Percentiles rank a stretch among this genome's conserved stretches.
These are phyloP conservation scores for Anguilla megastoma DNA, from an alignment of 2,797 vertebrate species.

Conservation along the genomic window DNA sequence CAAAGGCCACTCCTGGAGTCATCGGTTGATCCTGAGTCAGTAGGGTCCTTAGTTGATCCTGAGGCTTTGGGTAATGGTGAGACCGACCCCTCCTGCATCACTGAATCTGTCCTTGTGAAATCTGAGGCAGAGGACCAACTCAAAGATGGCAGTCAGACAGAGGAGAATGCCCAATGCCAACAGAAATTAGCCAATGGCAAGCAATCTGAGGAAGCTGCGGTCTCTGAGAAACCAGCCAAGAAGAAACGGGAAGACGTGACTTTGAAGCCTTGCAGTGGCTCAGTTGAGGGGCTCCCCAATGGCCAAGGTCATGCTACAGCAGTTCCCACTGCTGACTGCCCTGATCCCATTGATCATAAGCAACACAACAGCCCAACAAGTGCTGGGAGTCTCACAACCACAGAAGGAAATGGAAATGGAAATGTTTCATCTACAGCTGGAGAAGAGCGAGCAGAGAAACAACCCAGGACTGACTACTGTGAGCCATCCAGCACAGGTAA, in stretches of 20 bases:
- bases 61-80: conserved; percentile 53
- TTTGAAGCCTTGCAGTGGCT: conserved; percentile 44
- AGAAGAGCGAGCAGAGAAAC: conserved; percentile 65
- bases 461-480: conserved; percentile 68
- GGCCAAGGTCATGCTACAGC: conserved; percentile 48
- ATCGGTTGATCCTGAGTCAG: conserved; percentile 45
- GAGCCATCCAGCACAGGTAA: conserved; percentile 48
- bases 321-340: background rate
- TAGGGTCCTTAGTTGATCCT: conserved; percentile 41
- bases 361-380: conserved; percentile 16
- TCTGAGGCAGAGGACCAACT: conserved; percentile 43
- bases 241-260: conserved; percentile 61
- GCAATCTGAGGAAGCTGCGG: conserved; percentile 48
- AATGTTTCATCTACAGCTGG: conserved; percentile 57
- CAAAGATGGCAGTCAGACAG: conserved; percentile 34
- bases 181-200: conserved; percentile 43
- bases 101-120: conserved; percentile 43
- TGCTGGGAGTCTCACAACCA: conserved; percentile 19
- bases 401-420: conserved; percentile 47
- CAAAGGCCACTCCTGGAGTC: conserved; percentile 50
- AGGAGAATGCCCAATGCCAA: conserved; percentile 36
- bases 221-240: conserved; percentile 56
- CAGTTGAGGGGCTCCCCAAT: conserved; percentile 36
- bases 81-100: conserved; percentile 59
- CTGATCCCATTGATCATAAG: background rate